Percentiles rank a stretch among this genome's conserved stretches.
These are phyloP conservation scores for Mormyrus lacerda DNA, from an alignment of 2,113 vertebrate species.

Conservation along the genomic window DNA sequence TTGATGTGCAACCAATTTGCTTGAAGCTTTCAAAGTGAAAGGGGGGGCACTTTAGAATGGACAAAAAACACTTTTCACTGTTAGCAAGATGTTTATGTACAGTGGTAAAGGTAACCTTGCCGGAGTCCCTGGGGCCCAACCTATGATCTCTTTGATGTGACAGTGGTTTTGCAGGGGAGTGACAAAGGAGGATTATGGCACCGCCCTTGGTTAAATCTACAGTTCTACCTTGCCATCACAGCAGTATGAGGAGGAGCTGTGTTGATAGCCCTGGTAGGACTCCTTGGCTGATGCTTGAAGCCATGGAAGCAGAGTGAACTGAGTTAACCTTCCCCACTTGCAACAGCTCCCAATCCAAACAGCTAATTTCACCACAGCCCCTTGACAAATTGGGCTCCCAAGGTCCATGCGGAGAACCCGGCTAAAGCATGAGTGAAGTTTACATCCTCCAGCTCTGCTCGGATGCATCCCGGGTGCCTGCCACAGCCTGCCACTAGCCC, in stretches of 20 bases:
- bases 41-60: not conserved
- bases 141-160: not conserved
- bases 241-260: not conserved
- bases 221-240: not conserved
- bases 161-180: not conserved
- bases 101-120: not conserved
- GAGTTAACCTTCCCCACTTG: not conserved
- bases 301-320: not conserved
- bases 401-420: not conserved
- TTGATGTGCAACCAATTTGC: not conserved
- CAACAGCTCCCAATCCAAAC: not conserved
- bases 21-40: not conserved
- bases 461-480: not conserved
- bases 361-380: not conserved
- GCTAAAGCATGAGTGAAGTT: not conserved
- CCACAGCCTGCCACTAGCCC: not conserved
- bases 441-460: not conserved
- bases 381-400: not conserved
- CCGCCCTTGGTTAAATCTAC: not conserved
- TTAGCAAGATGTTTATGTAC: not conserved
- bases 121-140: not conserved
- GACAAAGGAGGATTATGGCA: not conserved
- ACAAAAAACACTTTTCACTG: not conserved
- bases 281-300: not conserved
- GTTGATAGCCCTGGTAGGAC: not conserved